Conservation (phyloP, 2,113 vertebrate species). For the Synchiropus splendidus region DNA sequence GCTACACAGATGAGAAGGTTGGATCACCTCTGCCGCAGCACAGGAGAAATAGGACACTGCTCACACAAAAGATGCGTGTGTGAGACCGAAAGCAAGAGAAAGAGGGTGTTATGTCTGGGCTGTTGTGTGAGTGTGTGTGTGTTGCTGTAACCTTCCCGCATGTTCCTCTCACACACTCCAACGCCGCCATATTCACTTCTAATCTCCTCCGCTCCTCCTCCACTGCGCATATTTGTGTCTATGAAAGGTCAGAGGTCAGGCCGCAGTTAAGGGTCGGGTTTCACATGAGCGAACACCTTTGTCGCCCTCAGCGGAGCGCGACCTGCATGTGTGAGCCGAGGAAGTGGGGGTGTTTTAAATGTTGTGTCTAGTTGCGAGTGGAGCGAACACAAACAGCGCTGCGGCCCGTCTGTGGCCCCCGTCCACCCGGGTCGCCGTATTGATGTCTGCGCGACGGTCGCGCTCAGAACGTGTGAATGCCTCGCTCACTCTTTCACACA, state of each 20-base stretch:
- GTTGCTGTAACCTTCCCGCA: conserved; percentile 70
- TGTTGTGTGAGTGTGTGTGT: conserved; percentile 68
- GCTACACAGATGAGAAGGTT: conserved; percentile 50
- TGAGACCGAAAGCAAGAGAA: conserved; percentile 7
- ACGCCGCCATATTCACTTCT: conserved; percentile 22
- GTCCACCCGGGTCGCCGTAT: conserved; percentile 4
- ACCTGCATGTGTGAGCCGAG: conserved; percentile 41
- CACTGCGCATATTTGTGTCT: conserved; percentile 13
- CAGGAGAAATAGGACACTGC: conserved; percentile 1
- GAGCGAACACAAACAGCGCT: background rate
- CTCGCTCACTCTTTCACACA: conserved; percentile 3
- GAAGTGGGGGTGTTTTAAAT: conserved; percentile 17
- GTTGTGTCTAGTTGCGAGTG: conserved; percentile 41
- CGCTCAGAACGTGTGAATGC: conserved; percentile 10
- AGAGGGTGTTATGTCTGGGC: conserved; percentile 76
- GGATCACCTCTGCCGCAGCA: conserved; percentile 44
- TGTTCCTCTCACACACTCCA: conserved; percentile 11
- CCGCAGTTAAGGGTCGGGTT: conserved; percentile 71
- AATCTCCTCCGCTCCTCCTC: conserved; percentile 25
- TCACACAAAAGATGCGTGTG: conserved; percentile 13
- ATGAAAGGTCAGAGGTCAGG: conserved; percentile 67
- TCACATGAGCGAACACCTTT: conserved; percentile 79
- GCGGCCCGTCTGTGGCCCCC: background rate
- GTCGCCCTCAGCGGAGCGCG: conserved; percentile 54
- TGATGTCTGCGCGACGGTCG: conserved; percentile 17